A percentile compares a stretch with the other conserved stretches of the same genome.
Conservation (phyloP, 2,113 vertebrate species). For the Chamaetylas fuelleborni region DNA sequence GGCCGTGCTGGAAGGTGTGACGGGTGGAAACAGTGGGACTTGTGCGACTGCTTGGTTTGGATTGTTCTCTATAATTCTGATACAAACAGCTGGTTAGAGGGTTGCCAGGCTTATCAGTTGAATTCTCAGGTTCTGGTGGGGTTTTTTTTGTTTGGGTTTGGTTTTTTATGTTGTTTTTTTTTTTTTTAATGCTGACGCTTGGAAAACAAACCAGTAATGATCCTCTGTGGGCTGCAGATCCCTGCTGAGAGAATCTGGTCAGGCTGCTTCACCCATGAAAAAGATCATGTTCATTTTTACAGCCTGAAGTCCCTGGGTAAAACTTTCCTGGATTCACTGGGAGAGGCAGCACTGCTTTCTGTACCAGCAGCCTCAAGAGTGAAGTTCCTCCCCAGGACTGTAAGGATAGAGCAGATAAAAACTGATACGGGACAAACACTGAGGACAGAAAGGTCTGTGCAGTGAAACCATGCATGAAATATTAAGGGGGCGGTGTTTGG, state of each 20-base stretch:
- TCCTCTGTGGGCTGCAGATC: neutral
- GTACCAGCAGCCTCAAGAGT: neutral
- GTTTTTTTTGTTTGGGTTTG: neutral
- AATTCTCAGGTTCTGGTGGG: neutral
- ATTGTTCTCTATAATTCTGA: neutral
- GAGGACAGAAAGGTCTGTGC: neutral
- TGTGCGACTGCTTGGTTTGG: neutral
- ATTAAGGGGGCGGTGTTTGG: neutral
- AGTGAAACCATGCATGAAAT: constrained; percentile 20
- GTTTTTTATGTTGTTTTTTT: neutral
- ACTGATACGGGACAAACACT: neutral
- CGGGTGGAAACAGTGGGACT: rapidly evolving
- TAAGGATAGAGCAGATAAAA: neutral
- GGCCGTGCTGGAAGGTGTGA: neutral
- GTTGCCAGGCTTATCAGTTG: neutral
- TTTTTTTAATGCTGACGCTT: neutral
- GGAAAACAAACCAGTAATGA: neutral
- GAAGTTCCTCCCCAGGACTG: neutral
- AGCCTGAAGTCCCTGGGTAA: neutral
- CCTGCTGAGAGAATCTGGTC: neutral
- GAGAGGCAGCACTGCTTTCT: neutral
- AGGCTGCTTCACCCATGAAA: neutral
- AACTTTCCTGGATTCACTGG: neutral
- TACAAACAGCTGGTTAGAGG: neutral
- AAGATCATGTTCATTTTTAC: neutral